Percentiles rank a stretch among this genome's conserved stretches.
Evolutionary conservation across 64 coral and sea anemone species (phyloP).

Genomic region (Montipora foliosa): DNA sequence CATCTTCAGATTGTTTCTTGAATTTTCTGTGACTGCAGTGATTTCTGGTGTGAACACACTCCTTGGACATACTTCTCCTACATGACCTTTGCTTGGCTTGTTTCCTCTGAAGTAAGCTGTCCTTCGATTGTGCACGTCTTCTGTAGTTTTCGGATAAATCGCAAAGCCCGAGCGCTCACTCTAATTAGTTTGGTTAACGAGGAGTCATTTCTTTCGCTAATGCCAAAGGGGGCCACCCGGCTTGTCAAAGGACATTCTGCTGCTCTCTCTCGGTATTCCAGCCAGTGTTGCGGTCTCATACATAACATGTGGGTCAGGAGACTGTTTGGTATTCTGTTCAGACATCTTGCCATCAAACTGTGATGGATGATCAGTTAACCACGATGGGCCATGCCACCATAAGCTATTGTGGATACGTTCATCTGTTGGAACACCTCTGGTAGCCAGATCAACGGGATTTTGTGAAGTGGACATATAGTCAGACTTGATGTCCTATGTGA

Average conservation of each 20-base stretch:
- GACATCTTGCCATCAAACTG: no score
- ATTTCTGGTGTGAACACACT: background rate
- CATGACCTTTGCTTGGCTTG: background rate
- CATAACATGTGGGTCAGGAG: background rate
- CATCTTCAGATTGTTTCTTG: conserved; percentile 15
- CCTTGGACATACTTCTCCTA: background rate
- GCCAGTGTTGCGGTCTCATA: conserved; percentile 11
- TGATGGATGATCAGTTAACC: no score
- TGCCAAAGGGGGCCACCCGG: conserved; percentile 9
- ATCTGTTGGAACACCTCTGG: no score
- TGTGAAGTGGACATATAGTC: no score
- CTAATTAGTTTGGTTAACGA: conserved; percentile 43
- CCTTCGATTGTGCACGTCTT: background rate
- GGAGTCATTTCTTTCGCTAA: background rate
- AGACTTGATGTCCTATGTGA: no score
- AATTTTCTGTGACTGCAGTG: conserved; percentile 23
- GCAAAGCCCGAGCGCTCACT: conserved; percentile 38
- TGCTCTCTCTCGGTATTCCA: conserved; percentile 26
- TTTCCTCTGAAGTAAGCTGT: background rate
- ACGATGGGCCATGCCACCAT: no score
- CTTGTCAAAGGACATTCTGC: background rate
- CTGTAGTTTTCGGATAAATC: conserved; percentile 49
- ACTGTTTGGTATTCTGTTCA: background rate
- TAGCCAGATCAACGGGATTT: no score
- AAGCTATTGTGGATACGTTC: no score